These are phyloP conservation scores for Halichoeres trimaculatus DNA, from an alignment of 2,113 vertebrate genomes.

Conservation along the genomic window DNA sequence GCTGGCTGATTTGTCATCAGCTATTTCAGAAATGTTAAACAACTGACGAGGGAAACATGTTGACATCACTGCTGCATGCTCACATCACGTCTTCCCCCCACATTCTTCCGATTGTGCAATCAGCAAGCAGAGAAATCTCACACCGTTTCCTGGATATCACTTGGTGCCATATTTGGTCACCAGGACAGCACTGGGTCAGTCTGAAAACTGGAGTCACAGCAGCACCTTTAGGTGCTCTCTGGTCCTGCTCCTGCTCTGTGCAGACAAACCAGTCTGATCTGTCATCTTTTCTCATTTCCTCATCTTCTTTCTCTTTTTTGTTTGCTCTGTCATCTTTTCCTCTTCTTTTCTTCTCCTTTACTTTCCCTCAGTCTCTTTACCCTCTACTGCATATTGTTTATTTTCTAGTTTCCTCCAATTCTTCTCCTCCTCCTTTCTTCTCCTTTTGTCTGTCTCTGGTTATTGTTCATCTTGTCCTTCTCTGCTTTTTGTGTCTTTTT, in stretches of 20 bases:
- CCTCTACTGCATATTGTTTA: neutral
- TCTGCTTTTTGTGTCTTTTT: neutral
- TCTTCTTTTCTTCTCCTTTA: neutral
- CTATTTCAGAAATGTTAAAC: conserved; percentile 74
- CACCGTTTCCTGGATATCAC: conserved; percentile 35
- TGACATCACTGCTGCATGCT: conserved; percentile 66
- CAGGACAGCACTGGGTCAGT: neutral
- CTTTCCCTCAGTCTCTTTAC: neutral
- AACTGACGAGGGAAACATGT: conserved; percentile 60
- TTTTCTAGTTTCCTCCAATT: no score
- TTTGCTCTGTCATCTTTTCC: neutral
- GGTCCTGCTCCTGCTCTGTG: conserved; percentile 1
- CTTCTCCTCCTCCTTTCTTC: neutral
- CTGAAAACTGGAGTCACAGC: conserved; percentile 11
- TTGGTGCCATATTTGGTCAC: conserved; percentile 57
- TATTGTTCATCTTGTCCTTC: no score
- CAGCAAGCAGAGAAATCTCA: conserved; percentile 17
- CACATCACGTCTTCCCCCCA: conserved; percentile 53
- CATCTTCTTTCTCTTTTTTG: neutral
- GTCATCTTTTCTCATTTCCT: neutral
- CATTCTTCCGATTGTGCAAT: conserved; percentile 60
- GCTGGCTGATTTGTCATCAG: conserved; percentile 69
- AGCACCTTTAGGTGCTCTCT: conserved; percentile 22
- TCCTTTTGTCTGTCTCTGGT: neutral
- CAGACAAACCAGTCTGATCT: neutral